These are phyloP conservation scores for Holothuria scabra DNA, from an alignment of 53 echinoderm and acorn worm genomes.

Conservation along the genomic window DNA sequence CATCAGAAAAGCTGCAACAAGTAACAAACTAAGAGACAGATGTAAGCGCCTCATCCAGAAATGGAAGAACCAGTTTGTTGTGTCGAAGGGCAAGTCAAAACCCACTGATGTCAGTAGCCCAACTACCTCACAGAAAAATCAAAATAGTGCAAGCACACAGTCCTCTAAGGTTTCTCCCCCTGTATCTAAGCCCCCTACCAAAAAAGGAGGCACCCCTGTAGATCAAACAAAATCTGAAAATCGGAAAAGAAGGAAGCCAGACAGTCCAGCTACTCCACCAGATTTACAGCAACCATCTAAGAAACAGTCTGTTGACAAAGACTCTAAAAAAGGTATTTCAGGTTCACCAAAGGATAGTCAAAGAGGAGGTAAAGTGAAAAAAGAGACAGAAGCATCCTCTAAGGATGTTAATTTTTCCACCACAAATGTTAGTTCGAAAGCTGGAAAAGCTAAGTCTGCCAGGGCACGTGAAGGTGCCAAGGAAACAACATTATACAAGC, in stretches of 20 bases:
- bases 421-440: not conserved
- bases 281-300: constrained; percentile 38
- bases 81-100: constrained; percentile 42
- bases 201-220: constrained; percentile 61
- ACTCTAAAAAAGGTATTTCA: not conserved
- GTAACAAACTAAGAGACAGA: constrained; percentile 70
- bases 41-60: constrained; percentile 80
- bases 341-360: not conserved
- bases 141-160: constrained; percentile 31
- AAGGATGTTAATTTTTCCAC: constrained; percentile 5
- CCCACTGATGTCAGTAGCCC: constrained; percentile 46
- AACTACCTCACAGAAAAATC: constrained; percentile 39
- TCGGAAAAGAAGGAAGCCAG: constrained; percentile 81
- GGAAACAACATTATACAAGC: constrained; percentile 20
- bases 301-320: not conserved
- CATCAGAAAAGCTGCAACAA: constrained; percentile 85
- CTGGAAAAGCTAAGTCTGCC: constrained; percentile 7
- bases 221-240: constrained; percentile 91
- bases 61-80: constrained; percentile 93
- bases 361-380: not conserved
- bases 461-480: constrained; percentile 5
- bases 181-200: constrained; percentile 47
- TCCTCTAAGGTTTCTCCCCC: constrained; percentile 16
- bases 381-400: not conserved
- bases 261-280: constrained; percentile 40